Evolutionary conservation across 2,888 invertebrate genomes (phyloP), one percentile per base, ranked within the genome.

Genomic region (Palloptera scutellata): DNA sequence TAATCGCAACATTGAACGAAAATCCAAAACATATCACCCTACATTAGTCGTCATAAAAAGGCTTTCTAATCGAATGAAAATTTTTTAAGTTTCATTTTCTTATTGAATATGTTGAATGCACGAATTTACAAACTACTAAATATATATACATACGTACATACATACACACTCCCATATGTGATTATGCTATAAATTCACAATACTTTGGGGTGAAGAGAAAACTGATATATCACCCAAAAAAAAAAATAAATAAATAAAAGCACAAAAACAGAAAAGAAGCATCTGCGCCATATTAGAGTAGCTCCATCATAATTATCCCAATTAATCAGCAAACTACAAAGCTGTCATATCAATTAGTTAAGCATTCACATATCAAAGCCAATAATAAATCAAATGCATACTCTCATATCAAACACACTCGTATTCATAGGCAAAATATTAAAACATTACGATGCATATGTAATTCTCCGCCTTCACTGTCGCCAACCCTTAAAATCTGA

Each of bases 281-380:
- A 68, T 60, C 53, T 68, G 61, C 53, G 43, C n/a, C 55, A 54
- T 30, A 62, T 68, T 68, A 61, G 61, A 62, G 61, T 68, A 61
- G 61, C 65, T 65, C 55, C 61, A 58, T 65, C 42, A 53, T 66
- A 60, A 69, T 60, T 69, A 63, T 57, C 59, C 45, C 69, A 60
- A 69, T 66, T 66, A 66, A 69, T 69, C 66, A 66, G 30, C 48
- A 53, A 11, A 13, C 4, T 30, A 30, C 11, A 58, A 60, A 60
- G 64, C 60, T 68, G 66, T 60, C 66, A 63, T n/a, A 51, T 30
- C 69, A 54, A 66, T 66, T 69, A 66, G 63, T 66, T 62, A 66
- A 30, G 69, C 55, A 62, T 52, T 55, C 52, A 17, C 62, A 65
- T 19, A 54, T 61, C 64, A 53, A 52, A 62, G 65, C 51, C 15